Base-by-base conservation (phyloP, 2,797 vertebrate genomes). In the Malacoctenus gilli region DNA sequence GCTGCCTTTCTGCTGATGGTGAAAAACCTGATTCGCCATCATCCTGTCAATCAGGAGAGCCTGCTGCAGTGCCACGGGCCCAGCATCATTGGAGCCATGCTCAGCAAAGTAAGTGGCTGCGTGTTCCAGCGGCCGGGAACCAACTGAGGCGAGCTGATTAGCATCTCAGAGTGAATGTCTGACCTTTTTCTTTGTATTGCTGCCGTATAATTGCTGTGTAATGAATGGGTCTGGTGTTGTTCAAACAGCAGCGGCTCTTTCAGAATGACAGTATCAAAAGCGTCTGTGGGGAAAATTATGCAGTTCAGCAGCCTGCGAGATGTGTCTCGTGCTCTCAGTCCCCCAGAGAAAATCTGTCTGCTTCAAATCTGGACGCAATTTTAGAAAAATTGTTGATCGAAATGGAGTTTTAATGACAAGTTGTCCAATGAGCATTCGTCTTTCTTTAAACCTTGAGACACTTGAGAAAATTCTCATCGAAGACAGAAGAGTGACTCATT, bases 1-100 rank as follows among this genome's bases (percentile, higher is more conserved):
- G 96, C 96, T 0, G 95, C 96, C 18, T 99, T 97, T 80, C 91
- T 99, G 80, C 91, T 99, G 53, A 92, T 98, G 94, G 81, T 98
- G 77, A 96, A 95, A 83, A 98, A 97, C 83, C 86, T 98, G 73
- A 88, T 98, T 80, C 87, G 80, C 55, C 85, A 92, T 57, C 96
- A 99, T 47, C 42, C 88, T 0, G 91, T 93, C 84, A 99, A 99
- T 86, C 97, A 98, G 86, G 96, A 99, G 85, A 94, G 94, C 83
- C 88, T 99, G 77, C 88, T 95, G 74, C 94, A 95, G 37, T 96
- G 94, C 87, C 93, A 97, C 0, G 97, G 96, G 7, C 95, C 95
- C 0, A 93, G 94, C 69, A 90, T 95, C 88, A 92, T 99, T 0
- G 96, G 95, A 19, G 93, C 93, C 0, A 94, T 99, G 82, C 92